Evolutionary conservation across 2,797 vertebrate species (phyloP).

Genomic region (Leucoraja ocellata): DNA sequence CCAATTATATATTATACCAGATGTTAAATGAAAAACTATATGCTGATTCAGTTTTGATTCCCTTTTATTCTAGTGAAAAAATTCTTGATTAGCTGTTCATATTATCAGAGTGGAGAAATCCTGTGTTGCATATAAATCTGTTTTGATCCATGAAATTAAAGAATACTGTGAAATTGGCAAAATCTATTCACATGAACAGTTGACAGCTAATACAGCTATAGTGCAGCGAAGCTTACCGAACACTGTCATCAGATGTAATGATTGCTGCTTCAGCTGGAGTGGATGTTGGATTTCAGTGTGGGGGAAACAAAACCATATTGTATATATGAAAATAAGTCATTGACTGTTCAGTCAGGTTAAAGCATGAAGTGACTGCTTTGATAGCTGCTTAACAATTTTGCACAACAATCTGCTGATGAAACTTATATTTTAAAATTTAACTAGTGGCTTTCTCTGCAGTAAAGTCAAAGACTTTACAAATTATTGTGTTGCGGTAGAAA

Average conservation of each 20-base stretch:
- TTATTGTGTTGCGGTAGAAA: neutral
- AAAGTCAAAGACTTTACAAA: neutral
- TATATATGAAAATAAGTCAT: slow-evolving; percentile 22
- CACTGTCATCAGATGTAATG: slow-evolving; percentile 36
- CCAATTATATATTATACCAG: neutral
- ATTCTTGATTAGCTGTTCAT: neutral
- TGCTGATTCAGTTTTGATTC: slow-evolving; percentile 3
- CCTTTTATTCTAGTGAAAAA: slow-evolving; percentile 18
- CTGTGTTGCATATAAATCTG: slow-evolving; percentile 29
- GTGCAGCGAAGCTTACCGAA: slow-evolving; percentile 34
- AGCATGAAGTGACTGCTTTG: neutral
- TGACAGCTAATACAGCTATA: slow-evolving; percentile 37
- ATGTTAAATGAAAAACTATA: neutral
- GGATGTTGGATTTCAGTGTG: neutral
- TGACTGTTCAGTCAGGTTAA: slow-evolving; percentile 15
- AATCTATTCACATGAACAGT: slow-evolving; percentile 34
- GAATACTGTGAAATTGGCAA: slow-evolving; percentile 33
- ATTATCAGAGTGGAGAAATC: slow-evolving; percentile 22
- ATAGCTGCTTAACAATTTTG: neutral
- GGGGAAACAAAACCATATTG: neutral
- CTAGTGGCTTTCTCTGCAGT: neutral
- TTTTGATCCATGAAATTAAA: slow-evolving; percentile 39
- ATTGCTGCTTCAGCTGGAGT: slow-evolving; percentile 10
- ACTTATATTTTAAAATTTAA: slow-evolving; percentile 21
- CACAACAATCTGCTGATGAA: slow-evolving; percentile 29